These are phyloP conservation scores for Oreonectes daqikongensis DNA, from an alignment of 2,797 vertebrate species.

Conservation along the genomic window DNA sequence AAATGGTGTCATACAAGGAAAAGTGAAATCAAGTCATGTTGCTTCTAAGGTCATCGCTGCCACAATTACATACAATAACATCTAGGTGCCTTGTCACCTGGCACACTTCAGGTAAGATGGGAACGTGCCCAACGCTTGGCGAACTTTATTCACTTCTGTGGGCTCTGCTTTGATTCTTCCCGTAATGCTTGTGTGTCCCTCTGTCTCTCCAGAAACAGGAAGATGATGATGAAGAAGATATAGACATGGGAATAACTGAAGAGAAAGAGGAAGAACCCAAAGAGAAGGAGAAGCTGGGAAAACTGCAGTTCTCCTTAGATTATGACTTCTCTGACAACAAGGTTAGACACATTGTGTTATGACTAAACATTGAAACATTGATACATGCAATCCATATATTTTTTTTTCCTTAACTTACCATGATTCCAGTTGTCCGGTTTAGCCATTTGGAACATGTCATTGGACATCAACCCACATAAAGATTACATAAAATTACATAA, in stretches of 20 bases:
- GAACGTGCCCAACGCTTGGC: constrained; percentile 63
- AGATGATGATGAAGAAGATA: constrained; percentile 85
- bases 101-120: constrained; percentile 55
- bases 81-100: constrained; percentile 58
- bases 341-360: constrained; percentile 65
- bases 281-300: constrained; percentile 94
- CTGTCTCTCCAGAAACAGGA: constrained; percentile 82
- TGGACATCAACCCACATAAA: too few species aligned
- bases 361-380: neutral
- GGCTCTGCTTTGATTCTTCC: constrained; percentile 51
- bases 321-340: constrained; percentile 96
- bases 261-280: constrained; percentile 94
- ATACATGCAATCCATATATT: too few species aligned
- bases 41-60: constrained; percentile 77
- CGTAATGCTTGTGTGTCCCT: constrained; percentile 45
- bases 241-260: constrained; percentile 87
- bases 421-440: too few species aligned
- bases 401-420: too few species aligned
- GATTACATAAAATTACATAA: too few species aligned
- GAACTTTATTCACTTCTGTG: constrained; percentile 50
- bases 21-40: constrained; percentile 84
- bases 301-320: constrained; percentile 95
- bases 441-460: too few species aligned
- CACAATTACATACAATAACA: constrained; percentile 67
- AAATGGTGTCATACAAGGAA: constrained; percentile 76